These are phyloP conservation scores for Lycophotia porphyrea DNA, from an alignment of 2,888 invertebrate genomes.

Conservation along the genomic window DNA sequence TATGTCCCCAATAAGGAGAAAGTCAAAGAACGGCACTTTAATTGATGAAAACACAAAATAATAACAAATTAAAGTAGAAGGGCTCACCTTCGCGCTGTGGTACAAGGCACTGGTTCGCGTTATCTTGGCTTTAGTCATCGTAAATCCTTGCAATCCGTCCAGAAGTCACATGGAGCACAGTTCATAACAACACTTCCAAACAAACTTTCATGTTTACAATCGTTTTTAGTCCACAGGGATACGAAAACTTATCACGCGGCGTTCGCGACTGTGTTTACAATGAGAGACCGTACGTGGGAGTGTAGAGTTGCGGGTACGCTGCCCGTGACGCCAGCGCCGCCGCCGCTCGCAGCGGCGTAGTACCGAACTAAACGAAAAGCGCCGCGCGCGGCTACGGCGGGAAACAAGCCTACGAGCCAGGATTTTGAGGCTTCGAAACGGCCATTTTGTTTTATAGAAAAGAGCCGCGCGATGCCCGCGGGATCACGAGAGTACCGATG, in stretches of 20 bases:
- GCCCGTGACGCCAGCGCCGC: slow-evolving; percentile 79
- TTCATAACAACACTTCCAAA: slow-evolving; percentile 80
- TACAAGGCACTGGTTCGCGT: slow-evolving; percentile 92
- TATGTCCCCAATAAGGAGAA: neutral
- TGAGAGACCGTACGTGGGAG: slow-evolving; percentile 86
- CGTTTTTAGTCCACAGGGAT: slow-evolving; percentile 77
- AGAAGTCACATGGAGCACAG: slow-evolving; percentile 78
- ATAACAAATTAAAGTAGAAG: slow-evolving; percentile 64
- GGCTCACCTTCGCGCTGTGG: slow-evolving; percentile 94
- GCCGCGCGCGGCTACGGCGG: slow-evolving; percentile 76
- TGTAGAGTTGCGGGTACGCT: slow-evolving; percentile 78
- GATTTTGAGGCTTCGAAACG: slow-evolving; percentile 70
- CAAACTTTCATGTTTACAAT: slow-evolving; percentile 79
- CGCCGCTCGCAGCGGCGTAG: slow-evolving; percentile 75
- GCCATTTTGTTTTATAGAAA: slow-evolving; percentile 85
- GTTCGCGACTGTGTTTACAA: slow-evolving; percentile 84
- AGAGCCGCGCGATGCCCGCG: slow-evolving; percentile 63
- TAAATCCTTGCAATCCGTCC: slow-evolving; percentile 74
- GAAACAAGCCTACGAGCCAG: slow-evolving; percentile 71
- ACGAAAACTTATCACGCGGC: slow-evolving; percentile 76
- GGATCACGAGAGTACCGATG: slow-evolving; percentile 68
- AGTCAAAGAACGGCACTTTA: slow-evolving; percentile 47
- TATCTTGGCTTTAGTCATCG: slow-evolving; percentile 91
- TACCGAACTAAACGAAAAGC: slow-evolving; percentile 81
- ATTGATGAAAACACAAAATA: slow-evolving; percentile 63